These are phyloP conservation scores for Platysternon megacephalum DNA, from an alignment of 2,113 vertebrate genomes.

Conservation along the genomic window DNA sequence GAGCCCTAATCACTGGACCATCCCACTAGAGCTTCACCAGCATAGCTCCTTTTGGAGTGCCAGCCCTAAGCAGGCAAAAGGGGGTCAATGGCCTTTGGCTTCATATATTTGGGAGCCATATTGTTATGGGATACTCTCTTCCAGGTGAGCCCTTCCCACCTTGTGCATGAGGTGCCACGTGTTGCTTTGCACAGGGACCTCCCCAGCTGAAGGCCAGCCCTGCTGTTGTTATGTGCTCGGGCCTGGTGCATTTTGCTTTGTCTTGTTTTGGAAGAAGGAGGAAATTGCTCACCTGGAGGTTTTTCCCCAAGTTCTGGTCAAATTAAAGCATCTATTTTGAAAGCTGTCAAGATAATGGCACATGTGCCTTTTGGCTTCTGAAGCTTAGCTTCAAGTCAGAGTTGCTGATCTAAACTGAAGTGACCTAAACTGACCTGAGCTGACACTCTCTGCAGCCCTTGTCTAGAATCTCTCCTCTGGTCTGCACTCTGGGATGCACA, in stretches of 20 bases:
- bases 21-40: background rate
- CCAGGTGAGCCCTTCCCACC: background rate
- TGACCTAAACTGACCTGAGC: background rate
- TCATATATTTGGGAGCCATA: background rate
- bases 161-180: background rate
- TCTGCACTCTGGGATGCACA: fast-evolving
- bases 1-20: background rate
- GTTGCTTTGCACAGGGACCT: background rate
- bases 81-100: background rate
- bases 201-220: background rate
- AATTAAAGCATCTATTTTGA: fast-evolving
- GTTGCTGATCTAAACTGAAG: background rate
- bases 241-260: background rate
- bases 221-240: background rate
- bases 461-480: background rate
- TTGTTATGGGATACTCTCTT: background rate
- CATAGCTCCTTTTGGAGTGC: background rate
- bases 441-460: background rate
- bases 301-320: background rate
- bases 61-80: background rate
- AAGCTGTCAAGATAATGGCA: background rate
- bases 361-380: conserved; percentile 30
- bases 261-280: background rate
- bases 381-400: conserved; percentile 4
- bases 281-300: background rate